Conservation (phyloP, 2,888 invertebrate species). For the Lasioglossum oenotherae region DNA sequence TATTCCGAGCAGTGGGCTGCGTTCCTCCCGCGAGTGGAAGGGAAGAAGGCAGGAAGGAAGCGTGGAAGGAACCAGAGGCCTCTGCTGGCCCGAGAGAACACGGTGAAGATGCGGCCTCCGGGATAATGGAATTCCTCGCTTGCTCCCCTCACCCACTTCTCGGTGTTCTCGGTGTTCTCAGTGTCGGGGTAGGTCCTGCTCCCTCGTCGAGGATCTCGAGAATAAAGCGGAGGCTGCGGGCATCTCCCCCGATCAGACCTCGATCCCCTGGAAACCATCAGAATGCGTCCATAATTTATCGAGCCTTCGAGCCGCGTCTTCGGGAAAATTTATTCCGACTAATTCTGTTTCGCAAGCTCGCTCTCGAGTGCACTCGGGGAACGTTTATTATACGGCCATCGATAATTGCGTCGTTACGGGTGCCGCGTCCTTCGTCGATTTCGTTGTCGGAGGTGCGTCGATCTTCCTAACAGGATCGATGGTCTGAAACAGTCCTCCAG, state of each 20-base stretch:
- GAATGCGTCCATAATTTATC: conserved; percentile 62
- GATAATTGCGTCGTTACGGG: conserved; percentile 20
- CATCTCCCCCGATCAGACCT: conserved; percentile 61
- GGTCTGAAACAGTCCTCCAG: neutral
- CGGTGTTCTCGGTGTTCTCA: conserved; percentile 10
- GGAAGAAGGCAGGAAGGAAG: conserved; percentile 54
- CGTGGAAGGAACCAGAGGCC: conserved; percentile 44
- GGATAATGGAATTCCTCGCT: conserved; percentile 76
- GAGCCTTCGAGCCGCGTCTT: conserved; percentile 42
- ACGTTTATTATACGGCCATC: conserved; percentile 38
- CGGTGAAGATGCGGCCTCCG: conserved; percentile 51
- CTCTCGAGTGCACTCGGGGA: conserved; percentile 15
- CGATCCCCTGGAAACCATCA: conserved; percentile 52
- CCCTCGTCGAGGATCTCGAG: conserved; percentile 43
- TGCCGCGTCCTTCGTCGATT: neutral
- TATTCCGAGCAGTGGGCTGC: conserved; percentile 65
- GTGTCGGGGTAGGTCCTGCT: conserved; percentile 35
- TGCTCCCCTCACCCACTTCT: conserved; percentile 41
- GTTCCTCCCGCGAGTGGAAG: conserved; percentile 42
- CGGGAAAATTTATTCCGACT: conserved; percentile 45
- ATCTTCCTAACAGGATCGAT: neutral
- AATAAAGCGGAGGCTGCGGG: conserved; percentile 61
- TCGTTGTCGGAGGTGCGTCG: neutral
- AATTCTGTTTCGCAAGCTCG: conserved; percentile 33
- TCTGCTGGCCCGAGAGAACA: conserved; percentile 46